Base-by-base conservation (phyloP, 2,888 invertebrate genomes). In the Coelopa pilipes region DNA sequence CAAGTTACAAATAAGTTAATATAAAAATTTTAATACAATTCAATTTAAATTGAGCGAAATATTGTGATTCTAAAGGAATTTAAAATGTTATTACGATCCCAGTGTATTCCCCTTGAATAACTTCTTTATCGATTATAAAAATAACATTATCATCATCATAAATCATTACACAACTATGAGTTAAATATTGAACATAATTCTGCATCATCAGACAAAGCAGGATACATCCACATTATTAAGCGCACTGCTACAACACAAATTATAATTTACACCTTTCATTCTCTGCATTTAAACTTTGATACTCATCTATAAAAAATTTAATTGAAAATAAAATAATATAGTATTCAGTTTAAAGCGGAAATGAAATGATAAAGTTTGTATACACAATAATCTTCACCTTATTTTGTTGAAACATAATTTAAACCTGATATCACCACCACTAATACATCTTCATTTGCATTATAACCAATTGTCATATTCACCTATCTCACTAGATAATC, bases 401-500 rank as follows among this genome's bases (percentile, higher is more conserved):
- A 59, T 21, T 21, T 13, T 1, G 7, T 34, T 7, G 4, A 21
- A 59, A 19, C 57, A 57, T 57, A 11, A 19, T 19, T 57, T 19
- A 19, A 19, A 19, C 19, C 57, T 21, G 11, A 21, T 59, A 17
- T 59, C 13, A 3, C 19, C 55, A 17, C 19, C 55, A 53, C 65
- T 72, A 74, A 63, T 59, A 72, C 59, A 45, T 57, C 65, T 72
- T 70, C 49, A 24, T 66, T 74, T 66, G 71, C 65, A 68, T 69
- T 63, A 17, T 63, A 71, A 70, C 62, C 67, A 65, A 70, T 69
- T 50, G 66, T 50, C 69, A 70, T 59, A 34, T 55, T 55, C 57
- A 49, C 73, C 66, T 47, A 67, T 70, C 57, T 46, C 73, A 74
- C 75, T 59, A 10, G 4, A n/a, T 59, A 59, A 19, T 10, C 21